A percentile compares a stretch with the other conserved stretches of the same genome.
These are phyloP conservation scores for Unio pictorum DNA, from an alignment of 2,888 invertebrate genomes.

Conservation along the genomic window DNA sequence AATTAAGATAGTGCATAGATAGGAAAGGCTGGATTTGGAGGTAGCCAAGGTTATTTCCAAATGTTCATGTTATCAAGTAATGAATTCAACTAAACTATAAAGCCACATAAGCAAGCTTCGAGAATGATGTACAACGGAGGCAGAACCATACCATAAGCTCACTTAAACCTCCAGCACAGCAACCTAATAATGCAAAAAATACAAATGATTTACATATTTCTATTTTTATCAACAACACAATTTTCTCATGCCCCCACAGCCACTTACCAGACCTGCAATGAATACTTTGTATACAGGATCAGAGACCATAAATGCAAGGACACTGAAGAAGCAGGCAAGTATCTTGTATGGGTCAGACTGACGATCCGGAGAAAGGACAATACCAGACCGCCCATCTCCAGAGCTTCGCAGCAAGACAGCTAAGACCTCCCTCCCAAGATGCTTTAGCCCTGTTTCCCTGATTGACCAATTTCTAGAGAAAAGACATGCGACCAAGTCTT, in stretches of 20 bases:
- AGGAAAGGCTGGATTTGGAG: too few species aligned
- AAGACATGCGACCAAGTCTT: constrained; percentile 70
- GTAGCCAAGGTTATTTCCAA: too few species aligned
- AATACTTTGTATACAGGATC: constrained; percentile 74
- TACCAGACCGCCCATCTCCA: constrained; percentile 58
- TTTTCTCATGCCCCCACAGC: background rate
- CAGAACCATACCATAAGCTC: too few species aligned
- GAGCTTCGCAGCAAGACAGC: constrained; percentile 56
- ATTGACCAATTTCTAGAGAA: constrained; percentile 72
- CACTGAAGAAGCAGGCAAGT: constrained; percentile 68
- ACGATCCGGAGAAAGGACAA: constrained; percentile 44
- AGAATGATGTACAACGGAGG: too few species aligned
- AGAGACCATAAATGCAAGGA: constrained; percentile 69
- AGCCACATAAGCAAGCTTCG: too few species aligned
- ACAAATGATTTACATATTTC: too few species aligned
- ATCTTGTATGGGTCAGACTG: constrained; percentile 57
- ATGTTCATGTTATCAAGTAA: too few species aligned
- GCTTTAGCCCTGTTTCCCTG: constrained; percentile 68
- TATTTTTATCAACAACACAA: background rate
- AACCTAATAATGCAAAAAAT: too few species aligned
- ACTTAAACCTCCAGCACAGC: too few species aligned
- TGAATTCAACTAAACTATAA: too few species aligned
- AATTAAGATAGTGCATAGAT: too few species aligned
- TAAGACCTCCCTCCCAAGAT: constrained; percentile 64
- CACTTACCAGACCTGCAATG: constrained; percentile 71